Conservation (phyloP, 1,140 invertebrate genomes). For the Drosophila nigromelanica region DNA sequence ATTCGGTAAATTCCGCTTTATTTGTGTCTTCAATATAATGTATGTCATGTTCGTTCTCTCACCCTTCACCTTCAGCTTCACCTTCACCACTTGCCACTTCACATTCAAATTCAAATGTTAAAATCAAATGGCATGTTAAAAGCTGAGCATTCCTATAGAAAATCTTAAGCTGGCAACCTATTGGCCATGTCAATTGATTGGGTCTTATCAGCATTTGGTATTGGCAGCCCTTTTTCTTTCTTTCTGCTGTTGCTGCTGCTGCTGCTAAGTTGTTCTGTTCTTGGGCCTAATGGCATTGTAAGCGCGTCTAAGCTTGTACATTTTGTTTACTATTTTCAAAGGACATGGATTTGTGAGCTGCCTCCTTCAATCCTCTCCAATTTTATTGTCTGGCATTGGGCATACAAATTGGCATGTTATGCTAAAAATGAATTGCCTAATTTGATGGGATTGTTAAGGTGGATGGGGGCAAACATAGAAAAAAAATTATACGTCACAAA, state of each 20-base stretch:
- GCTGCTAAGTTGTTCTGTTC: constrained; percentile 16
- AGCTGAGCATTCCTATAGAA: constrained; percentile 57
- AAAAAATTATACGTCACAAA: constrained; percentile 27
- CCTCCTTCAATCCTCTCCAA: constrained; percentile 2
- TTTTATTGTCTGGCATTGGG: constrained; percentile 28
- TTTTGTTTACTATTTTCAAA: constrained; percentile 43
- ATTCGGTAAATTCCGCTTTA: not conserved
- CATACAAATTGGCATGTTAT: constrained; percentile 78
- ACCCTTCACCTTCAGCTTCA: constrained; percentile 15
- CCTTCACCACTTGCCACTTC: constrained; percentile 27
- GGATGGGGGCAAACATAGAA: not conserved
- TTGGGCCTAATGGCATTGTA: constrained; percentile 72
- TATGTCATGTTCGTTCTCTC: not conserved
- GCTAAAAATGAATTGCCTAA: constrained; percentile 78
- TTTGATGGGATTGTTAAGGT: constrained; percentile 56
- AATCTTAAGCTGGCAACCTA: constrained; percentile 57
- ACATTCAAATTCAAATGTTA: constrained; percentile 69
- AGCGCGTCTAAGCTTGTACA: constrained; percentile 69
- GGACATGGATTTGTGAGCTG: constrained; percentile 24
- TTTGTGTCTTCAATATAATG: not conserved
- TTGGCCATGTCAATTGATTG: constrained; percentile 49
- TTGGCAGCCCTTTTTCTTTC: constrained; percentile 29
- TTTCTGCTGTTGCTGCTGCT: not conserved
- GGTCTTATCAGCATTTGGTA: constrained; percentile 50
- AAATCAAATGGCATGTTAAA: constrained; percentile 61